Evolutionary conservation across 30 jellyfish, hydroid and myxozoan genomes (phyloP).

Genomic region (Aurelia aurita complex sp. Pacific): DNA sequence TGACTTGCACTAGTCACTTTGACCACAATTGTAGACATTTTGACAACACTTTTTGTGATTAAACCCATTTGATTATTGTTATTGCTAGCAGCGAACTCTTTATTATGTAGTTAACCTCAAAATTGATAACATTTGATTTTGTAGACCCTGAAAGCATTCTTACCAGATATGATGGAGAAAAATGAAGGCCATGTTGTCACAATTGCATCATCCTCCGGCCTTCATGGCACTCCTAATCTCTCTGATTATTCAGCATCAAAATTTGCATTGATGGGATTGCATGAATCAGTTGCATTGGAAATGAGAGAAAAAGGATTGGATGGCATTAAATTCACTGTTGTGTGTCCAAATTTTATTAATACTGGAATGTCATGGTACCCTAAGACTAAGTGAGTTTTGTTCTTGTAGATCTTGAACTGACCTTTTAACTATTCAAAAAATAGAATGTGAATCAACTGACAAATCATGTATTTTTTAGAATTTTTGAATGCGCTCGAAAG

Average conservation of each 20-base stretch:
- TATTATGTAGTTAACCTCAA: background rate
- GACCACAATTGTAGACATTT: too few species aligned
- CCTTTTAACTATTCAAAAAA: too few species aligned
- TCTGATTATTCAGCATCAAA: slow-evolving; percentile 91
- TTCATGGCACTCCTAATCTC: slow-evolving; percentile 66
- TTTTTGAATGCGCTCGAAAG: too few species aligned
- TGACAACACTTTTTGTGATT: too few species aligned
- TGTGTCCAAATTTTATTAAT: slow-evolving; percentile 81
- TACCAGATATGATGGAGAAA: slow-evolving; percentile 82
- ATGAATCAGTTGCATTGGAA: slow-evolving; percentile 72
- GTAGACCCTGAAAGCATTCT: slow-evolving; percentile 76
- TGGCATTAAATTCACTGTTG: slow-evolving; percentile 72
- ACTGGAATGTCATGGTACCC: slow-evolving; percentile 92
- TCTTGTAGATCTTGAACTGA: background rate
- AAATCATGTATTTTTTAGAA: too few species aligned
- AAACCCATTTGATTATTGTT: too few species aligned
- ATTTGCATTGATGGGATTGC: slow-evolving; percentile 66
- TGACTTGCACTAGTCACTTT: too few species aligned
- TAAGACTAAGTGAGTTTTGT: slow-evolving; percentile 74
- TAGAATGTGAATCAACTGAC: too few species aligned
- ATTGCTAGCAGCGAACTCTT: too few species aligned
- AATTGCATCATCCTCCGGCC: slow-evolving; percentile 83
- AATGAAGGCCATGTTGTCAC: slow-evolving; percentile 89
- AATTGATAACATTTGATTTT: background rate
- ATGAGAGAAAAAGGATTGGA: slow-evolving; percentile 57